phyloP scores from a whole-genome alignment of 2,888 invertebrate species.

The Gastracanthus pulcherrimus region DNA sequence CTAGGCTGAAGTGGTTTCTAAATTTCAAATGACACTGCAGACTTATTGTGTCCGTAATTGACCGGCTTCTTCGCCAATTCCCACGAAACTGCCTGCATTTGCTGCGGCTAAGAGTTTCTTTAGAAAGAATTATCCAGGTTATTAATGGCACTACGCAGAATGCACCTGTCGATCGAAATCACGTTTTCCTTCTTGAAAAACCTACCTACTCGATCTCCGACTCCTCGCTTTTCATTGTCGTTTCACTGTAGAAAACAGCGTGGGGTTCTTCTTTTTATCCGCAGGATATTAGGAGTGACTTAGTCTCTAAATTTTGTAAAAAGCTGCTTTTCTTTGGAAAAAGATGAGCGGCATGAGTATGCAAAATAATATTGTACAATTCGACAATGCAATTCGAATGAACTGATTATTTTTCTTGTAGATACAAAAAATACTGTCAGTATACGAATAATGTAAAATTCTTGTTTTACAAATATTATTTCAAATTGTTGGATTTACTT shows the following conservation, averaged over 20 bases:
- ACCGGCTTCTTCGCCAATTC: conserved; percentile 50
- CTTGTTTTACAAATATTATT: no score
- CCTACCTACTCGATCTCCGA: conserved; percentile 43
- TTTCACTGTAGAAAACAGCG: conserved; percentile 38
- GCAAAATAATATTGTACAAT: conserved; percentile 21
- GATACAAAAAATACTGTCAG: no score
- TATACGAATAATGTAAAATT: no score
- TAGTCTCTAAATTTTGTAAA: conserved; percentile 9
- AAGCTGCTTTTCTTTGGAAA: conserved; percentile 15
- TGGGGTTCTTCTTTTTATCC: conserved; percentile 25
- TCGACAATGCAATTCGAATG: background rate
- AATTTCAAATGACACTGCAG: conserved; percentile 62
- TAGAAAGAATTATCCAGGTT: conserved; percentile 64
- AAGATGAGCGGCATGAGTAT: conserved; percentile 14
- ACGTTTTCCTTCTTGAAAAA: conserved; percentile 55
- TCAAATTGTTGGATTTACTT: no score
- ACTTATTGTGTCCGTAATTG: conserved; percentile 51
- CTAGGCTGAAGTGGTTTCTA: background rate
- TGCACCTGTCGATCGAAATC: conserved; percentile 55
- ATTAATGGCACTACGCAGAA: conserved; percentile 62
- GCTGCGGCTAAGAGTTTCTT: conserved; percentile 53
- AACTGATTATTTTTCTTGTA: no score
- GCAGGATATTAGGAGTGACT: conserved; percentile 47
- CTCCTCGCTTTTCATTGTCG: conserved; percentile 57
- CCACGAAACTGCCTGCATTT: conserved; percentile 24